These are phyloP conservation scores for Scaeva pyrastri DNA, from an alignment of 2,888 invertebrate species.

Conservation along the genomic window DNA sequence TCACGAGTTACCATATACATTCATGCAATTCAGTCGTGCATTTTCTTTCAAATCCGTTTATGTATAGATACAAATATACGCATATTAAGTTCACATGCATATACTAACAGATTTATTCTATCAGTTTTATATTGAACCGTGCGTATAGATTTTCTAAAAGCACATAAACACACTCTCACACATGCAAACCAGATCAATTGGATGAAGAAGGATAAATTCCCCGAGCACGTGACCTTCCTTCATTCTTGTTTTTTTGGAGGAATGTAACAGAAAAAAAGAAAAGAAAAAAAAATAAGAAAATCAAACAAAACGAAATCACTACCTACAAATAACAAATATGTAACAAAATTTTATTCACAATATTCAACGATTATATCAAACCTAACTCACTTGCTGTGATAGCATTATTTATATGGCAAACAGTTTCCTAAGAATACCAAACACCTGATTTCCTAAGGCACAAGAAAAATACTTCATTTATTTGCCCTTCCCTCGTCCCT, in stretches of 20 bases:
- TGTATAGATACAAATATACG: no score
- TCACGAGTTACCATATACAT: no score
- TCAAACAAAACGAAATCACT: constrained; percentile 35
- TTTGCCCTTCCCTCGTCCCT: constrained; percentile 43
- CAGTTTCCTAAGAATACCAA: constrained; percentile 49
- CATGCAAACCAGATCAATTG: background rate
- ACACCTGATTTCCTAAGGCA: constrained; percentile 56
- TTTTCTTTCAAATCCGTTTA: no score
- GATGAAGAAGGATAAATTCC: constrained; percentile 2
- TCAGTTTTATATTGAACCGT: background rate
- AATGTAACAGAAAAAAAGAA: background rate
- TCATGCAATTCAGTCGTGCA: no score
- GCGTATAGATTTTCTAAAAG: background rate
- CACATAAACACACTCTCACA: no score
- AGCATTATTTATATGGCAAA: constrained; percentile 49
- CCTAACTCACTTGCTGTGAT: constrained; percentile 33
- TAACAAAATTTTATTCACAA: constrained; percentile 33
- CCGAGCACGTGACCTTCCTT: constrained; percentile 29
- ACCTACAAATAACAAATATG: constrained; percentile 48
- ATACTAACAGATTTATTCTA: background rate
- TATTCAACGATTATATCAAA: constrained; percentile 45
- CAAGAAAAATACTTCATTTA: constrained; percentile 40
- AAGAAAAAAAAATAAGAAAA: background rate
- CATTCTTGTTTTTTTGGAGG: background rate
- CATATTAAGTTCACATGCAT: background rate